Evolutionary conservation across 2,888 invertebrate species (phyloP).

Genomic region (Hypena proboscidalis): DNA sequence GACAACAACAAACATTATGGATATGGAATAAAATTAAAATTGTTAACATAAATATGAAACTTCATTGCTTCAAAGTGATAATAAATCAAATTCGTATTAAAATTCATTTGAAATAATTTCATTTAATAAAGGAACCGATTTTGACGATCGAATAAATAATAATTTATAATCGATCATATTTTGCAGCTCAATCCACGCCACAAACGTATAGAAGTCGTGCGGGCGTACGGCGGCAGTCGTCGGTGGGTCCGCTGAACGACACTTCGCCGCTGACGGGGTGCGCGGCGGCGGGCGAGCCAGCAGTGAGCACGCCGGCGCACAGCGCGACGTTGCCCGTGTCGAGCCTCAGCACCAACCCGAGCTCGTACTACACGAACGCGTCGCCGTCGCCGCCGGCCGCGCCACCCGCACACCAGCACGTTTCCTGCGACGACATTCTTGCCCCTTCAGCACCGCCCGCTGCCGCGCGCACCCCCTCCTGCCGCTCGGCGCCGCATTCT

Average conservation of each 20-base stretch:
- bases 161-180: constrained; percentile 5
- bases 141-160: background rate
- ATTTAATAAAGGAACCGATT: background rate
- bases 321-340: constrained; percentile 83
- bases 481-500: constrained; percentile 79
- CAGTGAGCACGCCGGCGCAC: constrained; percentile 78
- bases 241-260: constrained; percentile 86
- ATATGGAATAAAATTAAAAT: too few species aligned
- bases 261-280: constrained; percentile 77
- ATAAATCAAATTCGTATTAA: background rate
- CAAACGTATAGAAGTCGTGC: constrained; percentile 85
- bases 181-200: constrained; percentile 87
- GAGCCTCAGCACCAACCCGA: constrained; percentile 79
- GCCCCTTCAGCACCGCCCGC: constrained; percentile 62
- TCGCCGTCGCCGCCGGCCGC: constrained; percentile 85
- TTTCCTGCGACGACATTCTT: constrained; percentile 79
- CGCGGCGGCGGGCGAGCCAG: constrained; percentile 67
- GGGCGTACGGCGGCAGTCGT: constrained; percentile 86
- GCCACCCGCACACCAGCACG: constrained; percentile 68
- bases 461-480: constrained; percentile 68
- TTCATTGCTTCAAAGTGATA: too few species aligned
- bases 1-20: too few species aligned
- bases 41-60: too few species aligned
- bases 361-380: constrained; percentile 87
- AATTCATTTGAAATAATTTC: background rate